Base-by-base conservation (phyloP, 2,888 invertebrate genomes). In the Epinotia brunnichana region DNA sequence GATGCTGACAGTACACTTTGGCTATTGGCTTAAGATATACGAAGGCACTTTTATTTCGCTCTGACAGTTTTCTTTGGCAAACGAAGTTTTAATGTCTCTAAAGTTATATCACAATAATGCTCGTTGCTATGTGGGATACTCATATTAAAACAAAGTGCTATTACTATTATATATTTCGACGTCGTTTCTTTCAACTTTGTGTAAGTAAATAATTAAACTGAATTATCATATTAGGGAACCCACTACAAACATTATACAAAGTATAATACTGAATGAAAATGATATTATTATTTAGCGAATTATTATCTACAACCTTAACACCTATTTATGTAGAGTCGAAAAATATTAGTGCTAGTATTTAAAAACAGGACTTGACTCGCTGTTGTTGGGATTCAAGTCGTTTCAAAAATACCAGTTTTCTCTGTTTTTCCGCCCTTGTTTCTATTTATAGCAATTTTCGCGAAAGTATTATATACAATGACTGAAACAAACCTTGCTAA, bases 31-130 rank as follows among this genome's bases (percentile, higher is more conserved):
- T 72, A 72, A 57, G 21, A 70, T 29, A 69, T 74, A 73, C 72
- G 21, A 74, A 74, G 74, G 74, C 74, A 74, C 74, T 69, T 69
- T n/a, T 48, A 24, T 57, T 57, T 57, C 48, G 29, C 24, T 29
- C n/a, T 69, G 21, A 29, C 57, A 57, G 51, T 51, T 53, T 62
- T 72, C 74, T 74, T 74, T 74, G 74, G 74, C 71, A 69, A 70
- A 67, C 56, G 24, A 67, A 72, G 54, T 41, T 57, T 56, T 7
- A 63, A 35, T 60, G 17, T 29, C 11, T 53, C 57, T 67, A 61
- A 71, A 19, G 53, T 53, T 66, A 59, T 48, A 71, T 71, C 67
- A 71, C 66, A 70, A 63, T 44, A 70, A 68, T 62, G 57, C 57
- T 69, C 63, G 68, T 39, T 68, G 57, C 15, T 53, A 7, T 29